Evolutionary conservation across 2,113 vertebrate species (phyloP), one percentile per base, ranked within the genome.

Genomic region (Vimba vimba): DNA sequence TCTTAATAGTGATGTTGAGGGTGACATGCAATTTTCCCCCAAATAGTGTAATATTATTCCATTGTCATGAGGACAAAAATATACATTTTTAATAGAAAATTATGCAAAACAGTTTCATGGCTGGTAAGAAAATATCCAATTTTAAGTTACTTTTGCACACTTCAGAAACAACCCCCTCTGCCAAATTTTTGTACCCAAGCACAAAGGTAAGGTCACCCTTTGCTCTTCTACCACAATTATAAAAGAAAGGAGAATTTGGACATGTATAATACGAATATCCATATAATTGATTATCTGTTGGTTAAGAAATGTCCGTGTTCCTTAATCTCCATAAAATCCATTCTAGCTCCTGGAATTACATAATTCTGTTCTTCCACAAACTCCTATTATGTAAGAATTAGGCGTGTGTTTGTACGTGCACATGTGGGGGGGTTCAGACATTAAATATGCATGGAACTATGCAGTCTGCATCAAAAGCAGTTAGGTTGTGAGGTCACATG

Each of bases 361-460:
- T 64, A 66, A 64, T 27, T 83, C 1, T 39, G 2, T 79, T 59
- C 33, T 39, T 60, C 55, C 33, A 39, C 33, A 60, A 39, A 62
- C 27, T 52, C 27, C 66, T 64, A 52, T 57, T 79, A 62, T 77
- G 59, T 47, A 79, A 79, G 73, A n/a, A 23, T 82, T 39, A 73
- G 47, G n/a, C 25, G 23, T 74, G 76, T 85, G 23, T 30, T 79
- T 82, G 78, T 62, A 10, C 39, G 71, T 82, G 79, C n/a, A 23
- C 19, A 30, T 86, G 30, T 62, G 36, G 27, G 13, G 27, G 15
- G 27, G 27, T 55, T 17, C 57, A 78, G 45, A 66, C 25, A 84
- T 86, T 57, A 88, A 88, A 79, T 66, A 86, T 86, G 81, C 55
- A 88, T 86, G 57, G 79, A 52, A 80, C 3, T 21, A 85, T 77